Evolutionary conservation across 2,113 vertebrate genomes (phyloP), one percentile per base, ranked within the genome.

Genomic region (Hippocampus comes): DNA sequence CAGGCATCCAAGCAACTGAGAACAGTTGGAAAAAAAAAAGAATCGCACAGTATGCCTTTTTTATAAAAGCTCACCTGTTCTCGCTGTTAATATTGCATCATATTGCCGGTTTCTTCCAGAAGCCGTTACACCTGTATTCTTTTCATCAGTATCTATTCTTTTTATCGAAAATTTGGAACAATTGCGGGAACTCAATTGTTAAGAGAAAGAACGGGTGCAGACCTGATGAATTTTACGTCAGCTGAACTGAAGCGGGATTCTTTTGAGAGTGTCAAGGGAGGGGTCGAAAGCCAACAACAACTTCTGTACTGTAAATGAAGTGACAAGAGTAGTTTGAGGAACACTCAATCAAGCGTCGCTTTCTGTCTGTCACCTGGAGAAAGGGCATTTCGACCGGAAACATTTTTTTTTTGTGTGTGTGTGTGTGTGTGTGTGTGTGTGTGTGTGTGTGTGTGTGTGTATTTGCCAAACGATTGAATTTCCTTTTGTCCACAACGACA

Each of bases 1-100:
- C 21, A 12, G 57, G 46, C 71, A 48, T 69, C n/a, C n/a, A 11
- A 70, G 51, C 46, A 48, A 38, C 75, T 71, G 43, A 61, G 63
- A 42, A 9, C 14, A 48, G 20, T 15, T 64, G 2, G 12, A 18
- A 41, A 55, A 66, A 67, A 70, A 70, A 27, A 20, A 30, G 7
- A 27, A 38, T 4, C 18, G n/a, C 38, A 23, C 46, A 30, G n/a
- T 59, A 18, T 43, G 34, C 20, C 34, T 38, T 38, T 38, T 38
- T 38, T 38, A 23, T 59, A 41, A 67, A 65, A 66, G 60, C 64
- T 66, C 46, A 46, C 38, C 17, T 30, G 14, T 57, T 70, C 15
- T 55, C 10, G 5, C 20, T 43, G 17, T 34, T 8, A 65, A 43
- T 64, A 41, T 14, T 43, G 43, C 41, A 43, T 64, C 10, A 23